phyloP scores from a whole-genome alignment of 1,140 invertebrate genomes.

The Aphelinus certus region DNA sequence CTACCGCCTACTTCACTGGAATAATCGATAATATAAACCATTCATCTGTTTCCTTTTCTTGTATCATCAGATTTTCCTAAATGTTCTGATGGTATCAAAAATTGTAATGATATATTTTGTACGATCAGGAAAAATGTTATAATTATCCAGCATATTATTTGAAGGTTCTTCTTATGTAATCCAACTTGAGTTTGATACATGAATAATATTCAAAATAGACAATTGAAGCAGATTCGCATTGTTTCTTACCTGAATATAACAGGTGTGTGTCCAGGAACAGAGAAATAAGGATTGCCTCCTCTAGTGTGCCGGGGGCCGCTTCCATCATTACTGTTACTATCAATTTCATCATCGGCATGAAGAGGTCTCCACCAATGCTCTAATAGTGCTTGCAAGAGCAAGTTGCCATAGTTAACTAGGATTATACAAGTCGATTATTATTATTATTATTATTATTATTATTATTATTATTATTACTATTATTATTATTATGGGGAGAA shows the following conservation, averaged over 20 bases:
- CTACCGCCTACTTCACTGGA: constrained; percentile 92
- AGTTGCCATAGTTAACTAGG: constrained; percentile 94
- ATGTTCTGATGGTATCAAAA: neutral
- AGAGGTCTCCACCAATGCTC: constrained; percentile 91
- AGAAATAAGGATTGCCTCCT: constrained; percentile 87
- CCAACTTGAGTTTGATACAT: too few species aligned
- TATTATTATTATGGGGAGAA: constrained; percentile 26
- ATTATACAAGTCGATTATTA: constrained; percentile 44
- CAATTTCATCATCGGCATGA: constrained; percentile 65
- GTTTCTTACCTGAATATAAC: constrained; percentile 88
- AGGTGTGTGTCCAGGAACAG: constrained; percentile 94
- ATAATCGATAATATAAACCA: constrained; percentile 38
- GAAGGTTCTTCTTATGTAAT: too few species aligned
- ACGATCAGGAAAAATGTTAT: too few species aligned
- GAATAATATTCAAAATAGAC: too few species aligned
- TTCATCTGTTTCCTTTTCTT: neutral
- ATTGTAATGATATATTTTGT: too few species aligned
- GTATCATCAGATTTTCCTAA: neutral
- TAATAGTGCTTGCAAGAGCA: constrained; percentile 92
- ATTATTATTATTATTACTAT: constrained; percentile 14
- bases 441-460: constrained; percentile 17
- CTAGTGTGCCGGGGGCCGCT: constrained; percentile 56
- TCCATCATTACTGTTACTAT: constrained; percentile 60
- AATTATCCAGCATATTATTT: too few species aligned
- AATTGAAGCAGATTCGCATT: too few species aligned